phyloP scores from a whole-genome alignment of 2,113 vertebrate genomes.

The Eira barbara region DNA sequence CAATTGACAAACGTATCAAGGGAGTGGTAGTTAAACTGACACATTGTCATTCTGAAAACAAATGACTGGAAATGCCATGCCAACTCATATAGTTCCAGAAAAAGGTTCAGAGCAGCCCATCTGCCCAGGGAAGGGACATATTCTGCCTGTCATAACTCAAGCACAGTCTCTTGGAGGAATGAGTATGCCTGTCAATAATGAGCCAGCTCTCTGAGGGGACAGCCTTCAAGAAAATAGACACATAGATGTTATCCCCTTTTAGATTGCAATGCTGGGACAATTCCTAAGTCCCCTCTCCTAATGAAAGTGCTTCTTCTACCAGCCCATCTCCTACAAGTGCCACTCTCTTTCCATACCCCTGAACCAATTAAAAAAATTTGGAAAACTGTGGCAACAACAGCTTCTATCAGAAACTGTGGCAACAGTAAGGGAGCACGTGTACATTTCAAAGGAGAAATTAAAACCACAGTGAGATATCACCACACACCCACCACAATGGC shows the following conservation, averaged over 20 bases:
- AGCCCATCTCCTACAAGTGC: background rate
- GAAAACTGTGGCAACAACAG: background rate
- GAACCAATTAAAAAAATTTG: slow-evolving; percentile 8
- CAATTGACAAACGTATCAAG: background rate
- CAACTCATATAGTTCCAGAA: slow-evolving; percentile 25
- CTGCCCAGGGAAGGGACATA: background rate
- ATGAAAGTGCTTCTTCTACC: background rate
- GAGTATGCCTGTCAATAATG: background rate
- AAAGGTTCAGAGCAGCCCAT: slow-evolving; percentile 9
- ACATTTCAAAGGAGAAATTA: background rate
- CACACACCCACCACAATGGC: background rate
- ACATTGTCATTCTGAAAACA: slow-evolving; percentile 52
- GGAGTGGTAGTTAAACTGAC: slow-evolving; percentile 21
- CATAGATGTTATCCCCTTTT: background rate
- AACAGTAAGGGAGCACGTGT: background rate
- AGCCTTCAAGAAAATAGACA: background rate
- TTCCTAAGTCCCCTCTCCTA: background rate
- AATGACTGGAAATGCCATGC: slow-evolving; percentile 25
- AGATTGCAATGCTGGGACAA: background rate
- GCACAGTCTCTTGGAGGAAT: background rate
- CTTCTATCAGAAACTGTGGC: background rate
- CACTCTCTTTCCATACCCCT: background rate
- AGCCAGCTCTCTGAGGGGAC: background rate
- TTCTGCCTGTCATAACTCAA: slow-evolving; percentile 28
- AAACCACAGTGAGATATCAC: background rate